Conservation (phyloP, 2,797 vertebrate genomes). For the Pristis pectinata region DNA sequence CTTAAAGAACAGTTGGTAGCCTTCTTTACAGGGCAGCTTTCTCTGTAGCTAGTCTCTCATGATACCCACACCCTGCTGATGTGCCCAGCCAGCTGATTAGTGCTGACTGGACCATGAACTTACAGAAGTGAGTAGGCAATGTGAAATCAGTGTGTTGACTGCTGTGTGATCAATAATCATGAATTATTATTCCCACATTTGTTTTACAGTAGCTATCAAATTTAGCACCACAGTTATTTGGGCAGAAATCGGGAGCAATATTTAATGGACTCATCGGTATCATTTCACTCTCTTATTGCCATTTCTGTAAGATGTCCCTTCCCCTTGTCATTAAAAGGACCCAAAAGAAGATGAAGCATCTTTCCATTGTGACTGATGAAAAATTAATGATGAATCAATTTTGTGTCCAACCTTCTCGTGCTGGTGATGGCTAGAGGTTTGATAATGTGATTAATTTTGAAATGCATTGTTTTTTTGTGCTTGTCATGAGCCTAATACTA, state of each 20-base stretch:
- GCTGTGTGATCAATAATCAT: too few relatives aligned
- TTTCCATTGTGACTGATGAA: neutral
- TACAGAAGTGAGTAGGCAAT: too few relatives aligned
- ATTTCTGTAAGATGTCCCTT: neutral
- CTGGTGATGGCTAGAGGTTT: neutral
- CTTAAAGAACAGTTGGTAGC: too few relatives aligned
- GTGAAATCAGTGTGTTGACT: too few relatives aligned
- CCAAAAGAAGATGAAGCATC: neutral
- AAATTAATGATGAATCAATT: neutral
- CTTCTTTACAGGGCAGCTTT: too few relatives aligned
- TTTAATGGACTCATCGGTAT: neutral
- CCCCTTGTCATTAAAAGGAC: neutral
- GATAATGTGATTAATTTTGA: neutral
- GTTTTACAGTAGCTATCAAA: too few relatives aligned
- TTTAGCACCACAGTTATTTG: too few relatives aligned
- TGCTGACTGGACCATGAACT: too few relatives aligned
- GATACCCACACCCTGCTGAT: neutral
- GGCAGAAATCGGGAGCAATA: neutral
- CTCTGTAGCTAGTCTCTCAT: neutral
- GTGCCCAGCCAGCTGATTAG: neutral
- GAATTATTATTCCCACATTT: too few relatives aligned
- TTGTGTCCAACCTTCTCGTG: neutral
- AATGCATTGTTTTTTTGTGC: neutral
- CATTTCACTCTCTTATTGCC: neutral
- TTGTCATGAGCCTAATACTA: neutral